Percentiles rank a stretch among this genome's conserved stretches.
Conservation (phyloP, 2,888 invertebrate genomes). For the Ophion ellenae region DNA sequence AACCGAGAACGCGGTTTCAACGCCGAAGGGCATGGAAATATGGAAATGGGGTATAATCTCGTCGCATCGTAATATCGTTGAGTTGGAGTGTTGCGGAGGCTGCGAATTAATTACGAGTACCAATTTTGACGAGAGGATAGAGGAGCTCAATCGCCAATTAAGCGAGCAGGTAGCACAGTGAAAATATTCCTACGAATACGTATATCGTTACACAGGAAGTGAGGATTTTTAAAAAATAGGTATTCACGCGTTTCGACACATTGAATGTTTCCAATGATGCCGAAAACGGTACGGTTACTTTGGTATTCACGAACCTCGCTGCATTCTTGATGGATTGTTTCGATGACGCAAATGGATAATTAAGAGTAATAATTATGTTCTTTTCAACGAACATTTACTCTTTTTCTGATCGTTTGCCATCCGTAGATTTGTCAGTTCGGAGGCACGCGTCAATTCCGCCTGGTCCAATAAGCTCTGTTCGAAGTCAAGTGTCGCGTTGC, state of each 20-base stretch:
- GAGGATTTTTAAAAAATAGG: neutral
- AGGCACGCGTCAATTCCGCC: slow-evolving; percentile 39
- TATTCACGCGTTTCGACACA: neutral
- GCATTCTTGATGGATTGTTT: neutral
- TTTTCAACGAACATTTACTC: neutral
- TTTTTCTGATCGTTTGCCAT: neutral
- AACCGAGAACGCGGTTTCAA: slow-evolving; percentile 72
- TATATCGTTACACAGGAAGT: neutral
- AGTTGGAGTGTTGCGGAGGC: slow-evolving; percentile 58
- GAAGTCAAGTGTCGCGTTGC: slow-evolving; percentile 59
- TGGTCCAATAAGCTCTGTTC: slow-evolving; percentile 55
- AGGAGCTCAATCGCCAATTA: slow-evolving; percentile 48
- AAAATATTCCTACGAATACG: slow-evolving; percentile 19
- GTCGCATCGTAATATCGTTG: slow-evolving; percentile 67
- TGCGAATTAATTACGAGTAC: slow-evolving; percentile 64
- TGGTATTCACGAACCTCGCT: neutral
- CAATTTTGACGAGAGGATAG: slow-evolving; percentile 47
- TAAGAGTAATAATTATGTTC: neutral
- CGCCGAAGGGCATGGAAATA: slow-evolving; percentile 67
- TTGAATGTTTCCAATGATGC: slow-evolving; percentile 11
- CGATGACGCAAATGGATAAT: neutral
- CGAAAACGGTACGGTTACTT: neutral
- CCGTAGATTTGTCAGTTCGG: neutral
- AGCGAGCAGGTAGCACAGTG: slow-evolving; percentile 19
- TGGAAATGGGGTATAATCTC: slow-evolving; percentile 71